These are phyloP conservation scores for Axea sp. DNA, from an alignment of 2,888 invertebrate species.

Conservation along the genomic window DNA sequence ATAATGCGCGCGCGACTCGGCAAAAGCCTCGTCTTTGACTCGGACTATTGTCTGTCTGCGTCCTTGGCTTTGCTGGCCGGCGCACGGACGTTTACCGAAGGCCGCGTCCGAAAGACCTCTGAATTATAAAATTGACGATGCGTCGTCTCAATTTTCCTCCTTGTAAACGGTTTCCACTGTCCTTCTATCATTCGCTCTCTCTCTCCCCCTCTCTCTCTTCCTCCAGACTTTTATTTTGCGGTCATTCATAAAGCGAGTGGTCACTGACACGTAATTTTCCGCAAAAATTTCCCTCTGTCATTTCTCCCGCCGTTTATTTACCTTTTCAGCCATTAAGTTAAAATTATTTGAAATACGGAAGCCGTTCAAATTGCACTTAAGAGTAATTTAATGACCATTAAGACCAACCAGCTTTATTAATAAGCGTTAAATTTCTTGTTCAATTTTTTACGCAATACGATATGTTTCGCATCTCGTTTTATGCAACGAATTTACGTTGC, in stretches of 20 bases:
- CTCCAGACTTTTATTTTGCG: slow-evolving; percentile 15
- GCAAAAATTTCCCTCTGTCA: background rate
- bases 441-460: too few relatives aligned
- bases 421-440: too few relatives aligned
- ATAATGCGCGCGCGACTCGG: slow-evolving; percentile 46
- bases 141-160: slow-evolving; percentile 21
- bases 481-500: too few relatives aligned
- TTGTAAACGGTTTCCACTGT: too few relatives aligned
- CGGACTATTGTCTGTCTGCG: slow-evolving; percentile 30
- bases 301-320: too few relatives aligned
- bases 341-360: too few relatives aligned
- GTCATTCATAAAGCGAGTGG: slow-evolving; percentile 19
- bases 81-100: slow-evolving; percentile 40
- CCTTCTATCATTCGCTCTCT: too few relatives aligned
- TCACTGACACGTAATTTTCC: slow-evolving; percentile 24
- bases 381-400: too few relatives aligned
- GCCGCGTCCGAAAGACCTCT: slow-evolving; percentile 30
- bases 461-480: too few relatives aligned
- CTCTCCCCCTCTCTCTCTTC: slow-evolving; percentile 4
- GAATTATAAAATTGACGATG: slow-evolving; percentile 43
- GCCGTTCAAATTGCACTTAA: too few relatives aligned
- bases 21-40: slow-evolving; percentile 29
- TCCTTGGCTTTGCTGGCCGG: slow-evolving; percentile 18
- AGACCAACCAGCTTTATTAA: too few relatives aligned
- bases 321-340: too few relatives aligned